Conservation (phyloP, 2,797 vertebrate species). For the Anguilla marmorata region DNA sequence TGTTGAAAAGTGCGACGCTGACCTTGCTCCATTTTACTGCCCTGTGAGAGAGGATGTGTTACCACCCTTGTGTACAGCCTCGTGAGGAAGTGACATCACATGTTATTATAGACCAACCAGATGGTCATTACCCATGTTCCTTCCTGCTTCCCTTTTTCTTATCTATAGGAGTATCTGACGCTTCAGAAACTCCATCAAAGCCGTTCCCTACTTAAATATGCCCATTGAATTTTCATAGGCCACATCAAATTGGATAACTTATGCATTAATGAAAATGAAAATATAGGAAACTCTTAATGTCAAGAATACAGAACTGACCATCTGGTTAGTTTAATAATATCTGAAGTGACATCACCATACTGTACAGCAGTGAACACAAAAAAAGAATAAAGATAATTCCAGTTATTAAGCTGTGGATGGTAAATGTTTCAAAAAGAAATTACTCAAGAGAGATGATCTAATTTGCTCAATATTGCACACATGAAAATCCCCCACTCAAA, state of each 20-base stretch:
- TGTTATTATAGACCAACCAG: background rate
- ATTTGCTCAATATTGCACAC: background rate
- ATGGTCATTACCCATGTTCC: background rate
- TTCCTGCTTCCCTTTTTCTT: slow-evolving; percentile 2
- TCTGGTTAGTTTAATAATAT: background rate
- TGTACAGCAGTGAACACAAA: background rate
- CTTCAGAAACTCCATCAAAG: background rate
- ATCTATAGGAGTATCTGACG: background rate
- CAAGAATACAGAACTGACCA: background rate
- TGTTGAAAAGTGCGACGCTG: background rate
- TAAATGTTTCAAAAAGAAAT: background rate
- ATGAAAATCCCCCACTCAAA: background rate
- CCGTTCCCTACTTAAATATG: background rate
- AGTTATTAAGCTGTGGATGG: background rate
- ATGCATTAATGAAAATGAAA: too few species aligned
- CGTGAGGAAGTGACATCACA: background rate
- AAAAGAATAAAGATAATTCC: background rate
- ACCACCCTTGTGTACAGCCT: background rate
- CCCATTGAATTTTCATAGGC: too few species aligned
- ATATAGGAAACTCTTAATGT: too few species aligned
- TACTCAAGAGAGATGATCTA: background rate
- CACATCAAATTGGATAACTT: too few species aligned
- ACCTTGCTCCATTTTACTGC: background rate
- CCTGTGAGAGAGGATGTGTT: background rate
- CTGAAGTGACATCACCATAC: background rate